phyloP scores from a whole-genome alignment of 2,888 invertebrate species.

The Thymelicus sylvestris region DNA sequence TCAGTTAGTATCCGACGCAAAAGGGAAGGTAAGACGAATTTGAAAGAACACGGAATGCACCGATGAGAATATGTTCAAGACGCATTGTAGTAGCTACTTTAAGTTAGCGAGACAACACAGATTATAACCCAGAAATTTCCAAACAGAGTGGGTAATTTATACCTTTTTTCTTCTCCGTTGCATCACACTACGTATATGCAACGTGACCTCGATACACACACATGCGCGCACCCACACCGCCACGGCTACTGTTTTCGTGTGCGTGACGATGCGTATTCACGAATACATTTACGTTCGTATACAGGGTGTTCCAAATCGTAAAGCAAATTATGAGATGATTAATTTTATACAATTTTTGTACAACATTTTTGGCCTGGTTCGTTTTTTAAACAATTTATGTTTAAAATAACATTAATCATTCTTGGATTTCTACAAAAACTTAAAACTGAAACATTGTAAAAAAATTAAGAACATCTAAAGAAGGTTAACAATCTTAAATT shows the following conservation, averaged over 20 bases:
- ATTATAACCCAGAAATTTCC: constrained; percentile 53
- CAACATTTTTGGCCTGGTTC: too few relatives aligned
- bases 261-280: constrained; percentile 56
- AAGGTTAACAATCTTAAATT: too few relatives aligned
- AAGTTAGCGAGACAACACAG: constrained; percentile 38
- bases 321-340: constrained; percentile 27
- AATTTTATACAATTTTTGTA: constrained; percentile 1
- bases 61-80: too few relatives aligned
- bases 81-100: background rate
- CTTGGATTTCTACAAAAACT: background rate
- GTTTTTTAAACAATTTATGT: too few relatives aligned
- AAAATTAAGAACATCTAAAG: too few relatives aligned
- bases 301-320: constrained; percentile 58
- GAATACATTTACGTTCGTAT: constrained; percentile 53
- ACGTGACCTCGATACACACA: constrained; percentile 78
- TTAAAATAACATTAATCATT: too few relatives aligned
- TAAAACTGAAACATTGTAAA: too few relatives aligned
- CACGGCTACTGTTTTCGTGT: constrained; percentile 42
- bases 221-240: constrained; percentile 47
- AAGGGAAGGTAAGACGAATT: too few relatives aligned
- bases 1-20: too few relatives aligned
- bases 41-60: too few relatives aligned
- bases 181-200: constrained; percentile 58
- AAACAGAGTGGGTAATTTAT: constrained; percentile 58
- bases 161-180: constrained; percentile 50